A percentile compares a stretch with the other conserved stretches of the same genome.
Conservation (phyloP, 2,113 vertebrate species). For the Brachyhypopomus occidentalis region DNA sequence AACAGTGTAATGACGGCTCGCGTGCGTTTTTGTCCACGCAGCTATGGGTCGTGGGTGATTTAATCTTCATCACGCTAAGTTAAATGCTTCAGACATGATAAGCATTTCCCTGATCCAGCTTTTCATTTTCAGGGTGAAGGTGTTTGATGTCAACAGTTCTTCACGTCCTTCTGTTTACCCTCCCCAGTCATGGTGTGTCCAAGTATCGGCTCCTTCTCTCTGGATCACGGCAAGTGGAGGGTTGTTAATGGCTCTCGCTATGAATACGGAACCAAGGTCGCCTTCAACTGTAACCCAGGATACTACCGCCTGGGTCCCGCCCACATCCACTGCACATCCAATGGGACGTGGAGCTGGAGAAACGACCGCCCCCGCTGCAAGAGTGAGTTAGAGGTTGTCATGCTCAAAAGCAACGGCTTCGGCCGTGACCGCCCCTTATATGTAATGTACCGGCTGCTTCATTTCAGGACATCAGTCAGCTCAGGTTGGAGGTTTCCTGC, state of each 20-base stretch:
- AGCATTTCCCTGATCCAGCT: not conserved
- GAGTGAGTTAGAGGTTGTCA: conserved; percentile 72
- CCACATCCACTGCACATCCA: conserved; percentile 90
- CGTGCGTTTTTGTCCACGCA: not conserved
- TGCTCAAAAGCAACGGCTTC: too few relatives aligned
- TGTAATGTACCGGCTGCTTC: too few relatives aligned
- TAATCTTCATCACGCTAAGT: conserved; percentile 13
- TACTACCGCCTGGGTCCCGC: conserved; percentile 91
- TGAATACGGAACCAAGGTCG: conserved; percentile 92
- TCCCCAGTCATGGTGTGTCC: conserved; percentile 87
- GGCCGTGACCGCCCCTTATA: too few relatives aligned
- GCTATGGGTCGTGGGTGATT: not conserved
- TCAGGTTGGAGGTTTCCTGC: not conserved
- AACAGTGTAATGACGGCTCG: not conserved
- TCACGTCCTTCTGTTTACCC: not conserved
- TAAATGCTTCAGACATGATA: not conserved
- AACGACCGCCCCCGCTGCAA: conserved; percentile 91
- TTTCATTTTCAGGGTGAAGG: not conserved
- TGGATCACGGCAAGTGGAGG: conserved; percentile 95
- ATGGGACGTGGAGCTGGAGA: conserved; percentile 96
- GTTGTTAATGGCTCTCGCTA: conserved; percentile 96
- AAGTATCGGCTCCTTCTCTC: conserved; percentile 92
- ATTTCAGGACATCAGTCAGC: not conserved
- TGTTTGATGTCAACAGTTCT: too few relatives aligned
- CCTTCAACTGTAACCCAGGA: conserved; percentile 94